A percentile compares a stretch with the other conserved stretches of the same genome.
Evolutionary conservation across 2,113 vertebrate species (phyloP).

Genomic region (Nicator chloris): DNA sequence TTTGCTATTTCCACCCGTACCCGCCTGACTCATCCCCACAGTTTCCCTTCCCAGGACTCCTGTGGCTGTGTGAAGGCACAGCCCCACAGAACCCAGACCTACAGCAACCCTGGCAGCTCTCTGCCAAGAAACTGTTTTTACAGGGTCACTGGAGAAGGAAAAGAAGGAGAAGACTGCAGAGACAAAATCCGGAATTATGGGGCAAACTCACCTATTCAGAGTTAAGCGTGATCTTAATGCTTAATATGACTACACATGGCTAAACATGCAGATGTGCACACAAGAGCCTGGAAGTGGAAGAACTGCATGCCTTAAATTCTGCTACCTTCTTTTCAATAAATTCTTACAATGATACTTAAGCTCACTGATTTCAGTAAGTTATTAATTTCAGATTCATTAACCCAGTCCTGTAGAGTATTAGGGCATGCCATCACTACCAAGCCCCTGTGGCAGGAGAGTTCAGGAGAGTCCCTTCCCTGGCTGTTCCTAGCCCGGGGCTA

Average conservation of each 20-base stretch:
- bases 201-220: not conserved
- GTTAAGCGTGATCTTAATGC: not conserved
- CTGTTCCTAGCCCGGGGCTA: not conserved
- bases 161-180: not conserved
- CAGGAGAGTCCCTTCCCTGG: not conserved
- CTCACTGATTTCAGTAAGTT: not conserved
- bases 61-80: not conserved
- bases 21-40: not conserved
- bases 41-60: not conserved
- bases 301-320: not conserved
- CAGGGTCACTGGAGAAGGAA: not conserved
- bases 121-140: not conserved
- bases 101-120: not conserved
- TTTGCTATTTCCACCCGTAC: not conserved
- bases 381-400: not conserved
- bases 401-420: not conserved
- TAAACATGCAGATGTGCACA: not conserved
- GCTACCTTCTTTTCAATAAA: not conserved
- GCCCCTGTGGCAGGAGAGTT: not conserved
- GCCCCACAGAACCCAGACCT: not conserved
- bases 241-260: not conserved
- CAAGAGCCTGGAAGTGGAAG: not conserved
- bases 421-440: not conserved
- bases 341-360: not conserved
- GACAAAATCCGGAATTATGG: not conserved